Evolutionary conservation across 2,113 vertebrate species (phyloP), one percentile per base, ranked within the genome.

Genomic region (Mungos mungo): DNA sequence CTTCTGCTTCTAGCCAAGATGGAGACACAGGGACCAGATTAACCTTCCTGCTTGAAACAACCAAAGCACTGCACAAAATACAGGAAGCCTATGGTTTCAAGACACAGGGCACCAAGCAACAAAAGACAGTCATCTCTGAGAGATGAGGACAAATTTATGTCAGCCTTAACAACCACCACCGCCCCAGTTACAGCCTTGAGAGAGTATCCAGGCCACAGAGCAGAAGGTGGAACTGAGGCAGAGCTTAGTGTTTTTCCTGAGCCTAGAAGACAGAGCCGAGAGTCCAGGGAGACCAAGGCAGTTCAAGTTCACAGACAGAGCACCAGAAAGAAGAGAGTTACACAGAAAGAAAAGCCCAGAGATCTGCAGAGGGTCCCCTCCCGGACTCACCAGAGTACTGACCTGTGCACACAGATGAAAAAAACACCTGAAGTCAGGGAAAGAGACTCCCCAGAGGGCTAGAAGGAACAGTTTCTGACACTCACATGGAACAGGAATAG

Each of bases 1-100:
- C 47, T 72, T 82, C 68, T 84, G 54, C 50, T 97, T 80, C 29
- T 19, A 83, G 60, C 41, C 63, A 96, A 89, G 31, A 71, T 60
- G 31, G 33, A 89, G 63, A 96, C 77, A 77, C 15, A 81, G 65
- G 11, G 47, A 72, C 5, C 23, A 76, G 52, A 74, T 81, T 80
- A 63, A 27, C 4, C 68, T 19, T 54, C 38, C 63, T 47, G 31
- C 15, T 68, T 68, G 63, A 57, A 94, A 84, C 19, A 90, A 87
- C n/a, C 41, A 82, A 76, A 77, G 69, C n/a, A 57, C 27, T 60
- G 11, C 60, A 23, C 15, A 54, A 71, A 57, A 52, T 13, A 60
- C 31, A n/a, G 0, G 2, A 92, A 94, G 41, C 3, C 74, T 35
- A 65, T 21, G 41, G 47, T 65, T 93, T 86, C 74, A 90, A 80